A percentile compares a stretch with the other conserved stretches of the same genome.
These are phyloP conservation scores for Bradynema listronoti DNA, from an alignment of 1,140 invertebrate species.

Conservation along the genomic window DNA sequence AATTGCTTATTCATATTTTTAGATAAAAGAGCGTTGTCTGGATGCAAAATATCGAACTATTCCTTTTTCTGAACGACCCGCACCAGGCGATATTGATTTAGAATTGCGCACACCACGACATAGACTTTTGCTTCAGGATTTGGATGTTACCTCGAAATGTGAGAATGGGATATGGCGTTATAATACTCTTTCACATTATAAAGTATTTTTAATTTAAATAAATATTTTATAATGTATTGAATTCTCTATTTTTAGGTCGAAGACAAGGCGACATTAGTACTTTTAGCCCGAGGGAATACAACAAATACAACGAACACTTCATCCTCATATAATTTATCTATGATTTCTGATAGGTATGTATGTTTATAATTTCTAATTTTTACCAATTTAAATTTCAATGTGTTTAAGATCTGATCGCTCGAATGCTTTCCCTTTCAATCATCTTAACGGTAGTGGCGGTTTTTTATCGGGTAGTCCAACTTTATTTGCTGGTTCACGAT, in stretches of 20 bases:
- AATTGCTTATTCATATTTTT: neutral
- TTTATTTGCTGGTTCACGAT: too few relatives aligned
- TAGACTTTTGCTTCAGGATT: slow-evolving; percentile 86
- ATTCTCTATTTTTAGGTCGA: slow-evolving; percentile 63
- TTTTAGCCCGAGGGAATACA: slow-evolving; percentile 86
- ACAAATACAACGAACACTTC: slow-evolving; percentile 68
- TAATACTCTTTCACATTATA: slow-evolving; percentile 93
- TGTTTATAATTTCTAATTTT: too few relatives aligned
- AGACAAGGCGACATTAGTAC: slow-evolving; percentile 82
- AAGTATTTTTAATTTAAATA: slow-evolving; percentile 61
- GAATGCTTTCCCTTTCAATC: too few relatives aligned
- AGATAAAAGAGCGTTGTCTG: slow-evolving; percentile 91
- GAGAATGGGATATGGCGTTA: slow-evolving; percentile 83
- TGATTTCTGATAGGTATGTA: slow-evolving; percentile 69
- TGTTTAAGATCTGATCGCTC: too few relatives aligned
- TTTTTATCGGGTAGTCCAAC: too few relatives aligned
- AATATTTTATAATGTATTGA: neutral
- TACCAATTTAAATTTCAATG: too few relatives aligned
- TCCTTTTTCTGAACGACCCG: slow-evolving; percentile 85
- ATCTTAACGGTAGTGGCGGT: too few relatives aligned
- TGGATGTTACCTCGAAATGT: slow-evolving; percentile 87
- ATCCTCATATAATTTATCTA: slow-evolving; percentile 90
- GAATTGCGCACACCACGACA: slow-evolving; percentile 79
- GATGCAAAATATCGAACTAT: slow-evolving; percentile 94
- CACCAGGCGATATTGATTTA: slow-evolving; percentile 88